phyloP scores from a whole-genome alignment of 2,797 vertebrate species.

The Enteromius paludinosus region DNA sequence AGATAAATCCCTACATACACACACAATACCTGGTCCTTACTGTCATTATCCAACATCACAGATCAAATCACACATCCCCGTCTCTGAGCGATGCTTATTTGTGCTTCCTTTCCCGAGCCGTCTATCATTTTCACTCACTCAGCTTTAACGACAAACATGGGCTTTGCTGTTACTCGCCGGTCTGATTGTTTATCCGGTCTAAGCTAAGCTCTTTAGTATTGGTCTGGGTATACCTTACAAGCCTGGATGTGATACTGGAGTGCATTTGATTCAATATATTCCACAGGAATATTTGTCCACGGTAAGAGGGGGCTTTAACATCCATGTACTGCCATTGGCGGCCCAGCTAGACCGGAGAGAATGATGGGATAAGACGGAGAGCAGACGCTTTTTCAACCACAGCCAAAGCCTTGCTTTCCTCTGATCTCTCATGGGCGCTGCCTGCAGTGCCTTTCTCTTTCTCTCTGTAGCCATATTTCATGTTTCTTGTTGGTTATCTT shows the following conservation, averaged over 20 bases:
- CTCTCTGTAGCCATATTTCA: slow-evolving; percentile 8
- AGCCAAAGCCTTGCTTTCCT: slow-evolving; percentile 57
- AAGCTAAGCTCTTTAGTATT: slow-evolving; percentile 57
- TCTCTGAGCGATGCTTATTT: neutral
- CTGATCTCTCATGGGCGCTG: slow-evolving; percentile 50
- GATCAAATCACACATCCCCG: slow-evolving; percentile 29
- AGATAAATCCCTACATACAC: slow-evolving; percentile 34
- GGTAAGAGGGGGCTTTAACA: slow-evolving; percentile 53
- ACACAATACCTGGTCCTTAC: slow-evolving; percentile 26
- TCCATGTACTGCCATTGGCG: slow-evolving; percentile 55
- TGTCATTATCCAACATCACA: slow-evolving; percentile 35
- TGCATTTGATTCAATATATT: slow-evolving; percentile 56
- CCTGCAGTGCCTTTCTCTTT: slow-evolving; percentile 44
- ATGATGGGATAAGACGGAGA: slow-evolving; percentile 58
- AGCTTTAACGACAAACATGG: slow-evolving; percentile 35
- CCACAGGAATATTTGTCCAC: slow-evolving; percentile 57
- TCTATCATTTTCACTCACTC: slow-evolving; percentile 23
- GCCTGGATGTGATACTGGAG: slow-evolving; percentile 53
- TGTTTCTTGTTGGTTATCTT: neutral
- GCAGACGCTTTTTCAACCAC: slow-evolving; percentile 42
- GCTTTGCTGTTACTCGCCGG: slow-evolving; percentile 44
- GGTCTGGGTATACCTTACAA: slow-evolving; percentile 53
- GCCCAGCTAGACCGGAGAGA: slow-evolving; percentile 59
- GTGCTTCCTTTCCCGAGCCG: neutral
- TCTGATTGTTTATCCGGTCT: slow-evolving; percentile 55